phyloP scores from a whole-genome alignment of 2,797 vertebrate species.

The Oreochromis mossambicus region DNA sequence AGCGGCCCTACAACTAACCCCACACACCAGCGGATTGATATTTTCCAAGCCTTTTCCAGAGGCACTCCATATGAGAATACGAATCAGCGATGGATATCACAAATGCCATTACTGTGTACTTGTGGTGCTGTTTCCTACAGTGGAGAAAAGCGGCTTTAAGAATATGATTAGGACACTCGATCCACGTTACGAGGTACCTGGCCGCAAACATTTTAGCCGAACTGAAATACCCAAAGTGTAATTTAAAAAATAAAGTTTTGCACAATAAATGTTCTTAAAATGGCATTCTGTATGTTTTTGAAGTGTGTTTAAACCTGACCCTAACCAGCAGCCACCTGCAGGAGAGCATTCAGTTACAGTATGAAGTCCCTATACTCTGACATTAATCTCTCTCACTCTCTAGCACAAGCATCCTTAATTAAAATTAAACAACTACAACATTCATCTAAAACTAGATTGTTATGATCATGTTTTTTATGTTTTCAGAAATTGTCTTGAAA shows the following conservation, averaged over 20 bases:
- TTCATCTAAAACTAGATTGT: neutral
- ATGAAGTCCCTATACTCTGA: neutral
- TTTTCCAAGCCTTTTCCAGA: too few species aligned
- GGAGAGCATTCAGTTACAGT: neutral
- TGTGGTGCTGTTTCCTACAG: neutral
- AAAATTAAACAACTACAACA: neutral
- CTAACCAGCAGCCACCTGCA: neutral
- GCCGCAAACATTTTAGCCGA: neutral
- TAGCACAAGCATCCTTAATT: neutral
- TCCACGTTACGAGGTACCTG: neutral
- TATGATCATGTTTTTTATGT: neutral
- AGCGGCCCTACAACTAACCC: too few species aligned
- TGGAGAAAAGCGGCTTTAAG: neutral
- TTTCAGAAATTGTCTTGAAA: neutral
- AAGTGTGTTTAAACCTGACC: neutral
- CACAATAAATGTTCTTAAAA: neutral
- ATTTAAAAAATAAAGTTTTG: rapidly evolving
- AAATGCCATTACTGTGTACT: neutral
- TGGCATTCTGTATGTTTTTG: neutral
- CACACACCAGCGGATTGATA: neutral
- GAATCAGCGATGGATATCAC: neutral
- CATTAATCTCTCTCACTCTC: neutral
- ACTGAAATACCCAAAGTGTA: neutral
- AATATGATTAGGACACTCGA: neutral
- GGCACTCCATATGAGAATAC: rapidly evolving